Conservation (phyloP, 2,113 vertebrate genomes). For the Pionites leucogaster region DNA sequence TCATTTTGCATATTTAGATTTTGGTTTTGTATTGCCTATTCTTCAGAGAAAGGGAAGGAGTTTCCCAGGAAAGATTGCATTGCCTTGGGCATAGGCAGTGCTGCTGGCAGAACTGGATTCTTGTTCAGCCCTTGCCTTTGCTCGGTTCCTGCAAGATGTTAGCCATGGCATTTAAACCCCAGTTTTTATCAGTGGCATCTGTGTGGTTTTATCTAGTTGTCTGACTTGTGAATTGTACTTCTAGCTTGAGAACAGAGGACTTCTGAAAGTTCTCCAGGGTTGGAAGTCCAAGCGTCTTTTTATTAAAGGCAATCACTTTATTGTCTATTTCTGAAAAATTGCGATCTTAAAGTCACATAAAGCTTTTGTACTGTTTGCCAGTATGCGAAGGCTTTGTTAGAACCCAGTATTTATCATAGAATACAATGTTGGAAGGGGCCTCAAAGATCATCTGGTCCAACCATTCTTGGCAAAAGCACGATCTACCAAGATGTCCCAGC, state of each 20-base stretch:
- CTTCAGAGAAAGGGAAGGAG: background rate
- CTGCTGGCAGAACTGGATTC: background rate
- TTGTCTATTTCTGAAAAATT: background rate
- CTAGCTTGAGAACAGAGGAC: background rate
- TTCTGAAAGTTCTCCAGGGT: background rate
- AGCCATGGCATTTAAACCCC: background rate
- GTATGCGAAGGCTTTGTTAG: background rate
- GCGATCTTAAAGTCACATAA: background rate
- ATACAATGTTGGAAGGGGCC: background rate
- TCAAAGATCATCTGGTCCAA: background rate
- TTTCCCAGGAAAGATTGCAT: background rate
- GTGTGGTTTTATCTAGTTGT: background rate
- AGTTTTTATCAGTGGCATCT: background rate
- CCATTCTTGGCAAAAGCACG: background rate
- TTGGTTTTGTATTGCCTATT: background rate
- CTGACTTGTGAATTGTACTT: background rate
- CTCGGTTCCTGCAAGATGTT: background rate
- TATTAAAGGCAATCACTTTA: background rate
- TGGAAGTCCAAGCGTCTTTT: background rate
- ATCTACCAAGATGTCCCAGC: background rate
- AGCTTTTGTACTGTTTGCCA: background rate
- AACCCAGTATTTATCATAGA: background rate
- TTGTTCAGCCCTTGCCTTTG: background rate
- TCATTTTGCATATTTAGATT: background rate
- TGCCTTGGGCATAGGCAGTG: background rate